Conservation (phyloP, 2,113 vertebrate species). For the Spea multiplicata region DNA sequence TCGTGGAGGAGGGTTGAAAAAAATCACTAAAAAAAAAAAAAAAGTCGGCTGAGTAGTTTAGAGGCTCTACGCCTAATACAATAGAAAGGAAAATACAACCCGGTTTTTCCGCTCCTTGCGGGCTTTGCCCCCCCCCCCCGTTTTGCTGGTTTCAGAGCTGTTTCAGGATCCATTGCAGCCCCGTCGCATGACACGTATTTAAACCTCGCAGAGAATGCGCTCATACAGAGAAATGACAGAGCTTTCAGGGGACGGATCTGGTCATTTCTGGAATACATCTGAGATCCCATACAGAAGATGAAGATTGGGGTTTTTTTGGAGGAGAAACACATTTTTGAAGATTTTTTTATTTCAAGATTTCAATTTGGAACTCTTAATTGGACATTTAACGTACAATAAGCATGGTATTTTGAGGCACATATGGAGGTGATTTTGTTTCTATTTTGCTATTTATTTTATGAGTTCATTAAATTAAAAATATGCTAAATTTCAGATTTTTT, state of each 20-base stretch:
- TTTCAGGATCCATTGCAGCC: constrained; percentile 38
- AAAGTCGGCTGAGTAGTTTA: background rate
- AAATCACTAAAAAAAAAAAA: background rate
- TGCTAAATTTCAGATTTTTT: background rate
- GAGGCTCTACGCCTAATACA: background rate
- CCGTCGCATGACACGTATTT: constrained; percentile 19
- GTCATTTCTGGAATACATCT: background rate
- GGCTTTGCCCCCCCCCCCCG: constrained; percentile 1
- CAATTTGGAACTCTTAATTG: background rate
- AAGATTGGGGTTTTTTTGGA: background rate
- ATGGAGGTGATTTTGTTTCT: background rate
- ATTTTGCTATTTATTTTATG: background rate
- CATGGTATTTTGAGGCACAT: constrained; percentile 2
- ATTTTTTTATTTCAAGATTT: background rate
- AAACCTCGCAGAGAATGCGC: constrained; percentile 5
- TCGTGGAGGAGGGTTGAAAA: background rate
- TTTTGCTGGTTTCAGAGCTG: constrained; percentile 14
- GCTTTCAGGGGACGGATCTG: background rate
- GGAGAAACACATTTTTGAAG: background rate
- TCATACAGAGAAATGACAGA: background rate
- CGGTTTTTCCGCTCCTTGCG: background rate
- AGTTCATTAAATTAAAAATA: background rate
- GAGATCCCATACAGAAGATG: background rate
- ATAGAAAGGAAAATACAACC: constrained; percentile 17
- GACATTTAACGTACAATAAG: constrained; percentile 3